Evolutionary conservation across 2,113 vertebrate species (phyloP).

Genomic region (Brachyhypopomus gauderio): DNA sequence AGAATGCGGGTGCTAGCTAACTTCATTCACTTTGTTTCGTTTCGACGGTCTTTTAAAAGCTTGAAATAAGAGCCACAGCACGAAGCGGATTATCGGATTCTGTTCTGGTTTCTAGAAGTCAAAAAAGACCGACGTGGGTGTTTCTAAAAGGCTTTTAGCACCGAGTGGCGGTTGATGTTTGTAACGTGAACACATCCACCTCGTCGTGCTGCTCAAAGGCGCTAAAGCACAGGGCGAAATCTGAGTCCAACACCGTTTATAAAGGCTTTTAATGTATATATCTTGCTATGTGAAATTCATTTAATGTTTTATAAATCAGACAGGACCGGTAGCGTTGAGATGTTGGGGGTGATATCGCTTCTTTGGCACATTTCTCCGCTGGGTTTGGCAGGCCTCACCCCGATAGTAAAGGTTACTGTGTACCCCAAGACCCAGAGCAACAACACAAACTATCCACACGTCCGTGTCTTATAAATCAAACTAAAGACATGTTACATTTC

Average conservation of each 20-base stretch:
- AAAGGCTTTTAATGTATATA: not conserved
- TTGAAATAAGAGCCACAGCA: not conserved
- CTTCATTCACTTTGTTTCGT: conserved; percentile 57
- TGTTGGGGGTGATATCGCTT: not conserved
- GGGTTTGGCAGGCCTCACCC: conserved; percentile 67
- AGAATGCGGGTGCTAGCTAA: conserved; percentile 41
- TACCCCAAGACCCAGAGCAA: conserved; percentile 55
- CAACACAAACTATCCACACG: not conserved
- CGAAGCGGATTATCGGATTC: not conserved
- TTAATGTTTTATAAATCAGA: not conserved
- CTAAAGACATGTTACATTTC: too few relatives aligned
- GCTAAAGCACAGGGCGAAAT: not conserved
- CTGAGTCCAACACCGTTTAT: not conserved
- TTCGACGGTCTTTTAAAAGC: conserved; percentile 23
- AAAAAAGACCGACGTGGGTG: not conserved
- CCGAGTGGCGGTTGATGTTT: not conserved
- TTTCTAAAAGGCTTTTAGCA: not conserved
- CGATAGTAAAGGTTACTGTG: conserved; percentile 54
- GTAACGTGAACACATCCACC: not conserved
- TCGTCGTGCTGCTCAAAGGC: not conserved
- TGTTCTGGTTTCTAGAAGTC: not conserved
- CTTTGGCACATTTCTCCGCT: not conserved
- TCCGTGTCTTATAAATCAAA: not conserved
- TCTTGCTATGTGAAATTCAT: too few relatives aligned
- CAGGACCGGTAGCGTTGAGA: not conserved